Evolutionary conservation across 2,888 invertebrate genomes (phyloP), one percentile per base, ranked within the genome.

Genomic region (Lymantria dispar): DNA sequence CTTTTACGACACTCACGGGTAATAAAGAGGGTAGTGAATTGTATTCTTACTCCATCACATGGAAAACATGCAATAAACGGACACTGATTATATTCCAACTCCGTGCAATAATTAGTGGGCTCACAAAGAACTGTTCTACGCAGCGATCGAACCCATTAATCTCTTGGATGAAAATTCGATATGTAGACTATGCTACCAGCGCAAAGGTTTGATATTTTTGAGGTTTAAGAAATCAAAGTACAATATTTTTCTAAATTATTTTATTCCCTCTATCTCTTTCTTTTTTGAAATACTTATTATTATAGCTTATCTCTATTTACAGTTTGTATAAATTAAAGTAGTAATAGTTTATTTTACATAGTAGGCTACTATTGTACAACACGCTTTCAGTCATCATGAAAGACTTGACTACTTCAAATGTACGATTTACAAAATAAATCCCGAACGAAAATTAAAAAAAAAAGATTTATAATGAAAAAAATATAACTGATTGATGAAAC

Each of bases 291-390:
- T 88, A 85, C 79, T 82, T 71, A 85, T 65, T 68, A 83, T 85
- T 39, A 87, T 77, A 53, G 29, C 89, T 88, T 88, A 89, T 75
- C 80, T 65, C 76, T 91, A 91, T 91, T 86, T 91, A 91, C 90
- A 90, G 81, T 85, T 88, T 85, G 85, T 87, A 90, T 90, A 91
- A 91, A 87, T 90, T 87, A 91, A 84, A 80, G 79, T 85, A 86
- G 79, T 83, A 82, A 84, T 85, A 86, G 75, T 81, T 80, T 81
- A 85, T 83, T 83, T 83, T 87, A 90, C 80, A 83, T 74, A 82
- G 82, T 84, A 80, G 72, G 78, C 83, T 87, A 87, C 81, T 84
- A 89, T 89, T 90, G 90, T 91, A 91, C 90, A 87, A 81, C 62
- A 74, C 72, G 75, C 86, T 85, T 84, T 82, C 86, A 77, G 69